Evolutionary conservation across 2,888 invertebrate genomes (phyloP).

Genomic region (Protodeltote pygarga): DNA sequence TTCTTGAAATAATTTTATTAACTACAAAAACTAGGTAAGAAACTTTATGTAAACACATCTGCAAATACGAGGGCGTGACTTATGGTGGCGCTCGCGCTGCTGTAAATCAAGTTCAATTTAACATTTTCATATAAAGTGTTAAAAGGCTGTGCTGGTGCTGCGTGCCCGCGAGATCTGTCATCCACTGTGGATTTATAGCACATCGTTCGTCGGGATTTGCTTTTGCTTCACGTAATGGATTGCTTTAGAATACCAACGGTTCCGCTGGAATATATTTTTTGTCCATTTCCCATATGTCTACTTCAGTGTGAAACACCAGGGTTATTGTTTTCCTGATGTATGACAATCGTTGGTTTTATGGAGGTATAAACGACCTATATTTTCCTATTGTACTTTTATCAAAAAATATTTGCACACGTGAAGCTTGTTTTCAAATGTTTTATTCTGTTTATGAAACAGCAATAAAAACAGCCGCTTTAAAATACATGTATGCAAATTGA

Average conservation of each 20-base stretch:
- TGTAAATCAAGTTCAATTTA: constrained; percentile 63
- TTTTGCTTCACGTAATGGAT: constrained; percentile 60
- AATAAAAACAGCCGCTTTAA: constrained; percentile 2
- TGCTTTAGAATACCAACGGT: constrained; percentile 56
- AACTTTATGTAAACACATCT: constrained; percentile 17
- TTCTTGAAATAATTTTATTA: too few species aligned
- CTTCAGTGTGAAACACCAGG: constrained; percentile 45
- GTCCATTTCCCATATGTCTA: constrained; percentile 52
- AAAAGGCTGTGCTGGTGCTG: constrained; percentile 54
- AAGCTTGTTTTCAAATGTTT: constrained; percentile 16
- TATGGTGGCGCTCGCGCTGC: constrained; percentile 42
- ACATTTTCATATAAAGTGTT: constrained; percentile 65
- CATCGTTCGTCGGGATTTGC: constrained; percentile 64
- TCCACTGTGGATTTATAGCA: constrained; percentile 64
- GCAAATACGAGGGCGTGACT: constrained; percentile 42
- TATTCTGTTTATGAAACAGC: constrained; percentile 10
- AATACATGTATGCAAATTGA: constrained; percentile 6
- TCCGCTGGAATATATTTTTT: constrained; percentile 49
- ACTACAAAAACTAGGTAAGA: too few species aligned
- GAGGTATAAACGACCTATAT: constrained; percentile 34
- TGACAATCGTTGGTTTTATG: constrained; percentile 41
- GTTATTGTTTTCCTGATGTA: constrained; percentile 49
- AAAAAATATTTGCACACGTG: constrained; percentile 12
- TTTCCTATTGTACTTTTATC: constrained; percentile 20
- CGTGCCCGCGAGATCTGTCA: constrained; percentile 63